A percentile compares a stretch with the other conserved stretches of the same genome.
phyloP scores from a whole-genome alignment of 2,113 vertebrate species.

The Thunnus maccoyii region DNA sequence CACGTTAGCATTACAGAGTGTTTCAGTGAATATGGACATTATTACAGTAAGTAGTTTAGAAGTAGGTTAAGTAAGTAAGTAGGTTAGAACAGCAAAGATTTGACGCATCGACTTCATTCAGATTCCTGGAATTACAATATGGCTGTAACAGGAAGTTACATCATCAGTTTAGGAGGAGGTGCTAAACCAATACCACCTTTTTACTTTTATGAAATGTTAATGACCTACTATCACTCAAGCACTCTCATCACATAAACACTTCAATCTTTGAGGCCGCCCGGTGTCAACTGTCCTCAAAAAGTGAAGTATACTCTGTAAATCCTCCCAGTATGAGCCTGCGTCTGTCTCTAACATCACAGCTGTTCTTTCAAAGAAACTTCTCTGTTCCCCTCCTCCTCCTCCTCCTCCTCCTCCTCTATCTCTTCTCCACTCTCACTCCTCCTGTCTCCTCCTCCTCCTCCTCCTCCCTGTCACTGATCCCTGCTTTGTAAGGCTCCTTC shows the following conservation, averaged over 20 bases:
- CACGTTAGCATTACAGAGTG: too few relatives aligned
- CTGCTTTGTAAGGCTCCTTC: slow-evolving; percentile 76
- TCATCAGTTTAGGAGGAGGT: too few relatives aligned
- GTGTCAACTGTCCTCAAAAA: neutral
- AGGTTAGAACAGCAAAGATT: too few relatives aligned
- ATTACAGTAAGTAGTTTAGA: too few relatives aligned
- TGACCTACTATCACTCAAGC: neutral
- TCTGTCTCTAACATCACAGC: slow-evolving; percentile 54
- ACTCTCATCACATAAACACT: too few relatives aligned
- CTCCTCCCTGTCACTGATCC: slow-evolving; percentile 73
- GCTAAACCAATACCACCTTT: neutral
- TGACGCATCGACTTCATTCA: too few relatives aligned
- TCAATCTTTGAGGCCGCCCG: neutral
- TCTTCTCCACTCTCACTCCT: slow-evolving; percentile 39
- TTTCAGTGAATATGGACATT: too few relatives aligned
- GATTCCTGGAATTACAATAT: too few relatives aligned
- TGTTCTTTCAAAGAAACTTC: slow-evolving; percentile 39
- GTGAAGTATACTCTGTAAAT: slow-evolving; percentile 47
- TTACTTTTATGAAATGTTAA: too few relatives aligned
- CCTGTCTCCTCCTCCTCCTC: slow-evolving; percentile 58
- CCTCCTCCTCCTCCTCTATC: slow-evolving; percentile 21
- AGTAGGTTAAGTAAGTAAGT: too few relatives aligned
- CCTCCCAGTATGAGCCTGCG: slow-evolving; percentile 9
- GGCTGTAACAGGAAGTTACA: too few relatives aligned
- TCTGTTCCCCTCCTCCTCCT: slow-evolving; percentile 11